These are phyloP conservation scores for Diarsia rubi DNA, from an alignment of 2,888 invertebrate genomes.

Conservation along the genomic window DNA sequence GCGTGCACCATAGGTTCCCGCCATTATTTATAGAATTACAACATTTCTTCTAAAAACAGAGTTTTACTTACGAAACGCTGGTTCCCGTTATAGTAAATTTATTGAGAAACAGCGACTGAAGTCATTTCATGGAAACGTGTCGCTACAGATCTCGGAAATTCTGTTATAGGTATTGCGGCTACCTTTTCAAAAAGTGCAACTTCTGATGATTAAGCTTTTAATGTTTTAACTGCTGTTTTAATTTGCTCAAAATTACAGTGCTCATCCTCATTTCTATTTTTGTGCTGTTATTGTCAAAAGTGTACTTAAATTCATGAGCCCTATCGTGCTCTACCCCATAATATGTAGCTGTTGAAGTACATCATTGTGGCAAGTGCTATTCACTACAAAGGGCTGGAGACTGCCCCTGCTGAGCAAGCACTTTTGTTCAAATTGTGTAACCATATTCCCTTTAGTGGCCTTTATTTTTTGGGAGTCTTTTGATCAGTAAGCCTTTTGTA, in stretches of 20 bases:
- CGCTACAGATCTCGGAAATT: slow-evolving; percentile 25
- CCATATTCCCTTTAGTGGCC: slow-evolving; percentile 27
- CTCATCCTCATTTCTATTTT: slow-evolving; percentile 29
- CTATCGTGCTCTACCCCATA: slow-evolving; percentile 63
- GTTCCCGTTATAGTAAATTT: slow-evolving; percentile 37
- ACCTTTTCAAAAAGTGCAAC: slow-evolving; percentile 8
- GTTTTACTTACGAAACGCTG: slow-evolving; percentile 51
- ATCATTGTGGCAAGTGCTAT: slow-evolving; percentile 76
- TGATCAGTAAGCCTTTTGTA: neutral
- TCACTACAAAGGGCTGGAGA: slow-evolving; percentile 69
- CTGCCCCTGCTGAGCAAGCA: slow-evolving; percentile 48
- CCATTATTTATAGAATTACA: slow-evolving; percentile 67
- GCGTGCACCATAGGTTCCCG: slow-evolving; percentile 50
- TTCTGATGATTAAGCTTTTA: neutral
- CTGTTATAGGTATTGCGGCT: neutral
- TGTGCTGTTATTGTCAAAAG: slow-evolving; percentile 64
- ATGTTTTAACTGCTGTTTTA: neutral
- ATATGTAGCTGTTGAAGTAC: slow-evolving; percentile 66
- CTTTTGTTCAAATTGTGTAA: slow-evolving; percentile 46
- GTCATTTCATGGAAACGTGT: slow-evolving; percentile 29
- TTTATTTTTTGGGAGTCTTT: slow-evolving; percentile 13
- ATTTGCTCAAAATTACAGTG: slow-evolving; percentile 6
- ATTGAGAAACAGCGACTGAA: slow-evolving; percentile 41
- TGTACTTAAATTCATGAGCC: slow-evolving; percentile 60
- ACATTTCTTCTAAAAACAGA: slow-evolving; percentile 59